Conservation (phyloP, 2,797 vertebrate species). For the Graptemys geographica region DNA sequence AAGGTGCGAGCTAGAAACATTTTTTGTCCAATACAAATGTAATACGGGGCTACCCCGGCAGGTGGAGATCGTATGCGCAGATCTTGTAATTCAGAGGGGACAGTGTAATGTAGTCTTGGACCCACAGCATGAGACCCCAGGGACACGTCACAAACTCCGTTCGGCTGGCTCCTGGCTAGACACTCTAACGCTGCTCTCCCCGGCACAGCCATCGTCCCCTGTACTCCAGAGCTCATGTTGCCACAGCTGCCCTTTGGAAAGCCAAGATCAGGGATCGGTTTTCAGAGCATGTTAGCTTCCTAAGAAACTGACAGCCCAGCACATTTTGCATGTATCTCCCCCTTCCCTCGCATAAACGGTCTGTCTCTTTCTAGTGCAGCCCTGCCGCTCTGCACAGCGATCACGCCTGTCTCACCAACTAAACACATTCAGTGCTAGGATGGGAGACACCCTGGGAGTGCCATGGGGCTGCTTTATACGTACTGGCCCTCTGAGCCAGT, state of each 20-base stretch:
- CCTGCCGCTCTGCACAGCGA: neutral
- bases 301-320: neutral
- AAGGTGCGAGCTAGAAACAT: neutral
- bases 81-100: neutral
- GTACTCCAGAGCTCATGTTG: neutral
- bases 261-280: neutral
- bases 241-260: neutral
- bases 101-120: neutral
- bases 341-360: neutral
- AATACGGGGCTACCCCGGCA: neutral
- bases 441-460: neutral
- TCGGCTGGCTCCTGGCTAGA: neutral
- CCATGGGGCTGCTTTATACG: no score
- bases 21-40: neutral
- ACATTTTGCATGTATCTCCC: neutral
- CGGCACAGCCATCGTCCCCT: neutral
- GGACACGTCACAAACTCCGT: neutral
- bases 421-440: neutral
- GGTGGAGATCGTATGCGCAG: neutral
- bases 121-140: neutral
- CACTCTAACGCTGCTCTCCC: fast-evolving
- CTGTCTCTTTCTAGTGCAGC: neutral
- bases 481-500: no score
- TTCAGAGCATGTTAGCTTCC: neutral
- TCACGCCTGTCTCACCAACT: neutral